phyloP scores from a whole-genome alignment of 2,113 vertebrate genomes.

The Osmerus eperlanus region DNA sequence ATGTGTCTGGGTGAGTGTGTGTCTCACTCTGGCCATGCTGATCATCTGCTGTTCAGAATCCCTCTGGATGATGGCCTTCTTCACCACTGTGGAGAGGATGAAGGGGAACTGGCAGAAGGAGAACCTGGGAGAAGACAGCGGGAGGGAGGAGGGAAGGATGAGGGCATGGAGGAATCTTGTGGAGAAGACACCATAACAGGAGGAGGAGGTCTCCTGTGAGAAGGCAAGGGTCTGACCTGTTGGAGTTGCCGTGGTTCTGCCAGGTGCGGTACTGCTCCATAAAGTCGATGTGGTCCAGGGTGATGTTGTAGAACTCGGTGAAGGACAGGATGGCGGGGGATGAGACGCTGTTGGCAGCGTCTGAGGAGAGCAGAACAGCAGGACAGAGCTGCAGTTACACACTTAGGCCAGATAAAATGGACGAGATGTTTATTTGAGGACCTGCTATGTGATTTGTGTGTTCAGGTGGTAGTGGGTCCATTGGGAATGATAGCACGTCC shows the following conservation, averaged over 20 bases:
- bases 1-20: neutral
- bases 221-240: constrained; percentile 66
- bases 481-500: neutral
- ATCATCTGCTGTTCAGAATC: constrained; percentile 99
- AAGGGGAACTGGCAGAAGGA: constrained; percentile 98
- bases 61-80: constrained; percentile 95
- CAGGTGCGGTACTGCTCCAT: constrained; percentile 95
- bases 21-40: constrained; percentile 91
- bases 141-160: neutral
- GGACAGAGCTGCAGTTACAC: neutral
- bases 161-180: neutral
- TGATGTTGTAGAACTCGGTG: constrained; percentile 93
- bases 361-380: constrained; percentile 64
- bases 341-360: constrained; percentile 84
- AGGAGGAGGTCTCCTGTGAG: neutral
- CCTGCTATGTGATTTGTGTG: neutral
- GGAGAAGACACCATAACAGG: neutral
- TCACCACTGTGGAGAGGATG: constrained; percentile 92
- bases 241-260: constrained; percentile 89
- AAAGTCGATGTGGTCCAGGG: constrained; percentile 92
- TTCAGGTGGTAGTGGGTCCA: neutral
- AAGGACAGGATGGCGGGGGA: constrained; percentile 84
- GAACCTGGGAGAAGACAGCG: constrained; percentile 76
- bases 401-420: too few species aligned
- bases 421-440: neutral